Percentiles rank a stretch among this genome's conserved stretches.
Conservation (phyloP, 2,113 vertebrate genomes). For the Ardeotis arabs region DNA sequence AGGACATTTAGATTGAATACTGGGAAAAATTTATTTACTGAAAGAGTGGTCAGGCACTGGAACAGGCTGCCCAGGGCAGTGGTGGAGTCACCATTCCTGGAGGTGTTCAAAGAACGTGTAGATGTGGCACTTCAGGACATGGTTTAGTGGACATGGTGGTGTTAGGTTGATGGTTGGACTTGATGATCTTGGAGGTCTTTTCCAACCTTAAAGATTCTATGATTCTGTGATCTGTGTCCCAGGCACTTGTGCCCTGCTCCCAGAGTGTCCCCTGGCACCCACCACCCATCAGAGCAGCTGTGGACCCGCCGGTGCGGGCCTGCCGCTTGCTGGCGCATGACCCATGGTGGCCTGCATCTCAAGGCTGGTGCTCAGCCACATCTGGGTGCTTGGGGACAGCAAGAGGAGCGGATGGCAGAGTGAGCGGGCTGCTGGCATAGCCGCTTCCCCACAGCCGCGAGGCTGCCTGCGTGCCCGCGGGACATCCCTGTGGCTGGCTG, state of each 20-base stretch:
- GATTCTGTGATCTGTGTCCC: background rate
- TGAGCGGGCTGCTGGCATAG: background rate
- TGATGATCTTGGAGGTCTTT: too few relatives aligned
- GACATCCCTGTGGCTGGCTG: background rate
- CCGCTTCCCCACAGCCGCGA: background rate
- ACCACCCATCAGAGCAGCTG: background rate
- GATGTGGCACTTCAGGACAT: too few relatives aligned
- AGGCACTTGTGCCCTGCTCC: background rate
- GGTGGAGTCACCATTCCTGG: too few relatives aligned
- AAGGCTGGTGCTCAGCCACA: background rate
- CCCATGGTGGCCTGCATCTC: background rate
- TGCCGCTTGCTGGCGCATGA: background rate
- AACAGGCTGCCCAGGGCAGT: too few relatives aligned
- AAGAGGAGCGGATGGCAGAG: background rate
- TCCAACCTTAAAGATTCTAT: too few relatives aligned
- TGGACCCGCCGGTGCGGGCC: rapidly evolving
- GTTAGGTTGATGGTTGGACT: too few relatives aligned
- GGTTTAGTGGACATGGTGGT: too few relatives aligned
- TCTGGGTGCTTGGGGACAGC: background rate
- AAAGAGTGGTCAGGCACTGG: too few relatives aligned
- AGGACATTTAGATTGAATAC: too few relatives aligned
- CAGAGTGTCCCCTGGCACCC: background rate
- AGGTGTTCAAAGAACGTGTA: too few relatives aligned
- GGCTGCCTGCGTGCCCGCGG: background rate
- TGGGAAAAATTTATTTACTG: too few relatives aligned